A percentile compares a stretch with the other conserved stretches of the same genome.
Conservation (phyloP, 2,797 vertebrate species). For the Microhierax caerulescens region DNA sequence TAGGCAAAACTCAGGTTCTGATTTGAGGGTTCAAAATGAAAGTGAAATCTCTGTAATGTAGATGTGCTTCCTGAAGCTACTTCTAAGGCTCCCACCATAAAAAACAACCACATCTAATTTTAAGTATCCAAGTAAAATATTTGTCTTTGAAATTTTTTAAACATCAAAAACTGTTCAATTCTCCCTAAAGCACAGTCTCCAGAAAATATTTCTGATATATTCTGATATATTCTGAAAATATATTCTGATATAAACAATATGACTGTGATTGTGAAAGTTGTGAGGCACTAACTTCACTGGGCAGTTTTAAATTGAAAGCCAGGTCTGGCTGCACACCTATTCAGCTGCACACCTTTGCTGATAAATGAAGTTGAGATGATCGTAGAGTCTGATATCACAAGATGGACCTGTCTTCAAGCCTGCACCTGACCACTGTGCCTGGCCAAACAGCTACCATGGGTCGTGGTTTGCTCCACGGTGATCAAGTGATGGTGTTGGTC, state of each 20-base stretch:
- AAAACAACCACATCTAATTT: not conserved
- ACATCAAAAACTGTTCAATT: not conserved
- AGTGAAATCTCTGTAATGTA: not conserved
- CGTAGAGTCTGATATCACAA: not conserved
- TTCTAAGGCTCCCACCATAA: not conserved
- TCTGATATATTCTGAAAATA: too few relatives aligned
- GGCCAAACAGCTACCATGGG: not conserved
- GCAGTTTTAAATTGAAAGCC: not conserved
- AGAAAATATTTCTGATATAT: conserved; percentile 24
- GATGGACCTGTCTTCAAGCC: not conserved
- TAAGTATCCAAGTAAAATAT: not conserved
- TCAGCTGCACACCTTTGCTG: not conserved
- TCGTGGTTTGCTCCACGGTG: not conserved
- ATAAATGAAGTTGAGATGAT: not conserved
- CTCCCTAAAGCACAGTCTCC: not conserved
- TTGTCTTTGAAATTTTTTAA: not conserved
- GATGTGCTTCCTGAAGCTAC: not conserved
- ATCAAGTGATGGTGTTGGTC: not conserved
- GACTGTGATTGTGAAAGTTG: not conserved
- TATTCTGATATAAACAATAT: not conserved
- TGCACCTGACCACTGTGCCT: not conserved
- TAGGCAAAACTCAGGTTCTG: not conserved
- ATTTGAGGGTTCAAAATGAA: not conserved
- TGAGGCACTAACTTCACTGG: not conserved
- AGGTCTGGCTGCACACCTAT: not conserved